Evolutionary conservation across 2,888 invertebrate genomes (phyloP).

Genomic region (Pterostichus madidus): DNA sequence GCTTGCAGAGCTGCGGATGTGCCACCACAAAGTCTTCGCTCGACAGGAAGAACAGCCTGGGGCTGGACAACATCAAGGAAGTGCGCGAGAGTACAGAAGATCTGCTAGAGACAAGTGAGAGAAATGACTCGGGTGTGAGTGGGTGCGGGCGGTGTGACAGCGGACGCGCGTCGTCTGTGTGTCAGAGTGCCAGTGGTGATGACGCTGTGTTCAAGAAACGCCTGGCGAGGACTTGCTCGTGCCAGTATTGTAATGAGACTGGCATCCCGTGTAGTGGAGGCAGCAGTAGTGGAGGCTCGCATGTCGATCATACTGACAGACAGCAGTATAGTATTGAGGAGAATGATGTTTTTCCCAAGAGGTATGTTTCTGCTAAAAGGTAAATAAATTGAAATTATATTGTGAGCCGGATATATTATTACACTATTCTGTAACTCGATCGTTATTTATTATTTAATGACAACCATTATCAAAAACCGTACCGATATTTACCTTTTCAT

Average conservation of each 20-base stretch:
- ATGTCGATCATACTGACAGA: constrained; percentile 76
- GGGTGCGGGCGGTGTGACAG: constrained; percentile 80
- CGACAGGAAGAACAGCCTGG: constrained; percentile 76
- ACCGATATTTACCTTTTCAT: no score
- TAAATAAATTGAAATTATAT: not conserved
- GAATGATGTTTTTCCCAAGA: constrained; percentile 75
- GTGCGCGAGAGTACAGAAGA: constrained; percentile 77
- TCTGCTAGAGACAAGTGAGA: constrained; percentile 77
- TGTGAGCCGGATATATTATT: no score
- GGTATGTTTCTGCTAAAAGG: constrained; percentile 69
- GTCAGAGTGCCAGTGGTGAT: constrained; percentile 72
- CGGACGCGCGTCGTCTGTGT: constrained; percentile 74
- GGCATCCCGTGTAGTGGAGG: constrained; percentile 75
- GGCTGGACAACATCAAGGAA: constrained; percentile 77
- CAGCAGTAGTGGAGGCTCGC: constrained; percentile 76
- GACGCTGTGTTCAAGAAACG: constrained; percentile 78
- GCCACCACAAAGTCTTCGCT: constrained; percentile 65
- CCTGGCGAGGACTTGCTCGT: constrained; percentile 76
- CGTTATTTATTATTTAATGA: no score
- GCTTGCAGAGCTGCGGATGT: constrained; percentile 71
- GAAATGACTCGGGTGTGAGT: constrained; percentile 78
- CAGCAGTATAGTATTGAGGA: constrained; percentile 77
- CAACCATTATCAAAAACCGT: no score
- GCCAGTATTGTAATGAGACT: constrained; percentile 76
- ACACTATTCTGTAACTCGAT: no score